Evolutionary conservation across 30 jellyfish, hydroid and myxozoan species (phyloP).

Genomic region (Aurelia sp.): DNA sequence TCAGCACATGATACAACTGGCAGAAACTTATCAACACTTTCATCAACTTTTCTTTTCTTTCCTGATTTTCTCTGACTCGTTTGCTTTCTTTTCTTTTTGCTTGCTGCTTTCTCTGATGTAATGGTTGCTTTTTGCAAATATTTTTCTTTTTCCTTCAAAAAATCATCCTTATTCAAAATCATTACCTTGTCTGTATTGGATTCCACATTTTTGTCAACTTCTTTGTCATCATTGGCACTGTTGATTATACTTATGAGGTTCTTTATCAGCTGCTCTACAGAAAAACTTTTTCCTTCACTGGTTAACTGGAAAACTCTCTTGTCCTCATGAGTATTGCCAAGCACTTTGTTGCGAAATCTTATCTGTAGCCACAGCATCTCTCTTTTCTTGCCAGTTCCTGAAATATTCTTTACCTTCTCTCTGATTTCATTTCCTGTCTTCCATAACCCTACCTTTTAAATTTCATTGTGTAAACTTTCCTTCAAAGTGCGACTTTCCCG

Average conservation of each 20-base stretch:
- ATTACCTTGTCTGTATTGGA: not conserved
- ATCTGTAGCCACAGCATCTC: not conserved
- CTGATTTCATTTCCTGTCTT: not conserved
- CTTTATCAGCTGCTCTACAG: not conserved
- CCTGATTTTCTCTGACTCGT: not conserved
- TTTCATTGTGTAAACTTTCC: not conserved
- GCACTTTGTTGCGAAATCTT: not conserved
- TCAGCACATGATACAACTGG: slow-evolving; percentile 24
- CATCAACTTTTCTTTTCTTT: not conserved
- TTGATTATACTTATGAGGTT: not conserved
- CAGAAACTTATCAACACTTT: not conserved
- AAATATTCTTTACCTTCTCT: not conserved
- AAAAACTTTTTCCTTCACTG: not conserved
- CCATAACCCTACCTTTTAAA: not conserved
- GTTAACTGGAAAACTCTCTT: not conserved
- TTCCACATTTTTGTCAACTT: not conserved
- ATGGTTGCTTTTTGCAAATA: not conserved
- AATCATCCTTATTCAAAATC: not conserved
- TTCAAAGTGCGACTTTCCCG: not conserved
- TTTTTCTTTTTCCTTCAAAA: not conserved
- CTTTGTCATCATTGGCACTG: not conserved
- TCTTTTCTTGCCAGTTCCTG: not conserved
- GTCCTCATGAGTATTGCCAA: not conserved
- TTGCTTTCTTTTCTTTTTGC: not conserved
- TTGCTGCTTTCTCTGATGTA: not conserved